Base-by-base conservation (phyloP, 1,140 invertebrate species). In the Drosophila kikkawai region DNA sequence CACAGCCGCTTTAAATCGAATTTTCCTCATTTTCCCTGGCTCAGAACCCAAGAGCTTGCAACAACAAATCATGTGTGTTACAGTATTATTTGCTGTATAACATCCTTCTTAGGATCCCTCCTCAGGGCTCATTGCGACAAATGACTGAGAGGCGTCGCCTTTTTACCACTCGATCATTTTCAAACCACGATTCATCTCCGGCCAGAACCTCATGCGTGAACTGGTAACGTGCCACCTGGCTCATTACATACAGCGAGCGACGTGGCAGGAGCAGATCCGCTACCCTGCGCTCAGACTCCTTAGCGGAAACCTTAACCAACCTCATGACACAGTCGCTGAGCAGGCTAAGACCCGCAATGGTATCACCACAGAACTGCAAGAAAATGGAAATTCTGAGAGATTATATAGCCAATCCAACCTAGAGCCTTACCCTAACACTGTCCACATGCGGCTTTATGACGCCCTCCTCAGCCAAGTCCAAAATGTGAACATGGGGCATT, bases 371-470 rank as follows among this genome's bases (percentile, higher is more conserved):
- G 94, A 99, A 99, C 97, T 99, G 61, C 0, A 32, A 1, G 1
- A n/a, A 32, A 32, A 32, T 5, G 22, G 4, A 11, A 9, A 26
- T 7, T 34, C 32, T 9, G 7, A 34, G 32, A 34, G 32, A 34
- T 34, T 34, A 34, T 34, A 8, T 8, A 34, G 9, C 0, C 8
- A 34, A 34, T 9, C 7, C 32, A 34, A 34, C 22, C 15, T n/a
- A n/a, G 8, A 32, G 26, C 15, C 48, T 94, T 94, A 99, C 98
- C 93, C 96, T 94, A 29, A 97, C 94, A 91, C 98, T 98, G 93
- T 99, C 99, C 42, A 99, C 95, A 91, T 99, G 99, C 4, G 99
- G 98, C 93, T 98, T 99, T 77, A 99, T 99, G 80, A 96, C 95
- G 9, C 99, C 99, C 48, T 97, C 95, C 48, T 96, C 95, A 22